Evolutionary conservation across 2,888 invertebrate species (phyloP), one percentile per base, ranked within the genome.

Genomic region (Campoplex capitator): DNA sequence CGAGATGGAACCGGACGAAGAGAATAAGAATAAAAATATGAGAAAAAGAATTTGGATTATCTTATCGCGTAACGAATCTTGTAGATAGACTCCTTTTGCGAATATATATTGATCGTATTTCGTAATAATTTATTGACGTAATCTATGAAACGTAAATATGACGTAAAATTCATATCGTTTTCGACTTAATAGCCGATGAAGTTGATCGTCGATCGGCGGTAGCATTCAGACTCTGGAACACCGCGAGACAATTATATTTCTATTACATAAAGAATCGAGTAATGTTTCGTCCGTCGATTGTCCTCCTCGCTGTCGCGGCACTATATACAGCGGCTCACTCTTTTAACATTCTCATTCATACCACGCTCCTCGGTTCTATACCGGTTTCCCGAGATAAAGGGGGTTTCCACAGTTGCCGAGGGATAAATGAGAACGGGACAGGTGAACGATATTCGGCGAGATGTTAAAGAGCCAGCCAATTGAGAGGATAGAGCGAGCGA

Each of bases 51-150:
- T 42, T 65, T 80, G 65, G 86, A 76, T 77, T 78, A 87, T 74
- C 70, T 56, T 70, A 80, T 78, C 78, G 77, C 35, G 54, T 82
- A 83, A 83, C 67, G 32, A 82, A 81, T 78, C 70, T 38, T 81
- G 81, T 87, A 84, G 87, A 87, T 87, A 87, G 74, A 70, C 81
- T 79, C 54, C 54, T 32, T 70, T 70, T 56, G 32, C 74, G 81
- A 86, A 81, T 79, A 81, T 84, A 87, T 84, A 84, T 84, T 81
- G 81, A 78, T 84, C 65, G 65, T 87, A 82, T 82, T 87, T 87
- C 81, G 84, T 87, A 82, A 87, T 87, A 84, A 87, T 87, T 87
- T 87, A 87, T 87, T 84, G 65, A 84, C 77, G 58, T 81, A 82
- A 87, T 87, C 81, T 82, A 76, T 62, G 35, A 65, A 78, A 65